Evolutionary conservation across 2,113 vertebrate species (phyloP).

Genomic region (Pelmatolapia mariae): DNA sequence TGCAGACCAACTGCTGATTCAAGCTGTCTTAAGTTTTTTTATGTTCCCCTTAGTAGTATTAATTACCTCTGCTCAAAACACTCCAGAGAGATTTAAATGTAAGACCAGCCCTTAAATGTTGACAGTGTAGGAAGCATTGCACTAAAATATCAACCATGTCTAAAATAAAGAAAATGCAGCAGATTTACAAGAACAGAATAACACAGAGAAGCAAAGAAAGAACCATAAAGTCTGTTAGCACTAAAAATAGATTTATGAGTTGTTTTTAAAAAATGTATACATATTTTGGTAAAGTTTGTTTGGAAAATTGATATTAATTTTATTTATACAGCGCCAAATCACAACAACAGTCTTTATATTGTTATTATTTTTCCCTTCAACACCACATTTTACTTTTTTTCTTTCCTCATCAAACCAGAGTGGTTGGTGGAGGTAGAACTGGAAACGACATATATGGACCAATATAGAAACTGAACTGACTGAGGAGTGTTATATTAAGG

Average conservation of each 20-base stretch:
- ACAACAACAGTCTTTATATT: not conserved
- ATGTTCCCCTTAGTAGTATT: not conserved
- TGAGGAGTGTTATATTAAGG: too few species aligned
- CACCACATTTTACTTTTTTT: too few species aligned
- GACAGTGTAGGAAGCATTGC: not conserved
- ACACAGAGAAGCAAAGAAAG: not conserved
- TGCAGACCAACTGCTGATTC: not conserved
- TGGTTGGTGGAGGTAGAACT: too few species aligned
- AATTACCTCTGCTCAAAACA: not conserved
- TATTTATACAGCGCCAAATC: not conserved
- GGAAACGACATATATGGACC: too few species aligned
- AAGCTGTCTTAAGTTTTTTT: not conserved
- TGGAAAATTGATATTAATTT: not conserved
- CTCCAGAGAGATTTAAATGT: not conserved
- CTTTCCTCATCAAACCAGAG: too few species aligned
- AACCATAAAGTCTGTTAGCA: not conserved
- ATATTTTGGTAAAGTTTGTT: not conserved
- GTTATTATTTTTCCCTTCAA: not conserved
- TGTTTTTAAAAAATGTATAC: not conserved
- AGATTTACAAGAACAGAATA: not conserved
- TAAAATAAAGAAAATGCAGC: not conserved
- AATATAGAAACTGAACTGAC: too few species aligned
- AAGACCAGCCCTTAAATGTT: not conserved
- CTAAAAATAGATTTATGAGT: not conserved
- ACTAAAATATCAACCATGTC: not conserved